Evolutionary conservation across 2,888 invertebrate genomes (phyloP), one percentile per base, ranked within the genome.

Genomic region (Tetanocera ferruginea): DNA sequence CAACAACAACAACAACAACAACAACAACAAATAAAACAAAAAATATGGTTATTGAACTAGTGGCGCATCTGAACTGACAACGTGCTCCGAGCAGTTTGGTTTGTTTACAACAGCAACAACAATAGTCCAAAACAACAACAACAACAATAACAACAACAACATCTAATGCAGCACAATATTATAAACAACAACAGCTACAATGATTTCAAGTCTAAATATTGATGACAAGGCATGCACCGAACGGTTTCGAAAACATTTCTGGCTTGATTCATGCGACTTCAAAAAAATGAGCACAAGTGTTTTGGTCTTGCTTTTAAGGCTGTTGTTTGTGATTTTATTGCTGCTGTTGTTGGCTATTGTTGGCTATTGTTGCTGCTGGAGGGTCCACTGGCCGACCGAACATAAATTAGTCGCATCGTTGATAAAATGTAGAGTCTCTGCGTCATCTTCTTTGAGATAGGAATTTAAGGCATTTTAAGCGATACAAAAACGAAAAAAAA

Each of bases 351-450:
- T 66, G 37, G n/a, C 31, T 31, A 5, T 3, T 64, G 64, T n/a
- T 19, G 25, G 64, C 17, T 64, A 31, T n/a, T 43, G 17, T 11
- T n/a, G 64, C 34, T 64, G 64, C 25, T n/a, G 37, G 17, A 8
- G n/a, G 67, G 74, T 55, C 77, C 79, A 78, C 77, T 73, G 72
- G 76, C 74, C 78, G 66, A 67, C 74, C 78, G 66, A 67, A 79
- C 78, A 82, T 82, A 82, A 82, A 82, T 82, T 82, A 80, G 80
- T 70, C 76, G 76, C 79, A 80, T 80, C 78, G 76, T 72, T 80
- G 81, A 82, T 82, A 82, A 80, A 77, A 37, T 51, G 70, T 62
- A 70, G 51, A 71, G 67, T 34, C 64, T 52, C 23, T 28, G 51
- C 19, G 75, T 76, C 57, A 43, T 55, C 74, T 37, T 69, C 66